These are phyloP conservation scores for Rhopilema esculentum DNA, from an alignment of 30 jellyfish, hydroid and myxozoan genomes.

Conservation along the genomic window DNA sequence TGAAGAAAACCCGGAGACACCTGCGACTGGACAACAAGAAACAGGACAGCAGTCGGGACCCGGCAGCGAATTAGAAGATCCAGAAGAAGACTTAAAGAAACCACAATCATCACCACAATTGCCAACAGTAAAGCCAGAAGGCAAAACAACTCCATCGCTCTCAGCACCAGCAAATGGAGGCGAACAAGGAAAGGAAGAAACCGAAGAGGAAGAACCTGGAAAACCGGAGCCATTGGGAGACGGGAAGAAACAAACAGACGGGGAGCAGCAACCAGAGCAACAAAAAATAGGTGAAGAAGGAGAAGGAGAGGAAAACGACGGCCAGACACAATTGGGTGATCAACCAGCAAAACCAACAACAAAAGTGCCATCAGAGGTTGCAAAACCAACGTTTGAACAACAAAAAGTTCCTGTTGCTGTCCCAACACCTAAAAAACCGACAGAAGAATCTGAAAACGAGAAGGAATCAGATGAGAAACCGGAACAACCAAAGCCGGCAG, in stretches of 20 bases:
- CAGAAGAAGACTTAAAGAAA: background rate
- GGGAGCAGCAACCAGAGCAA: background rate
- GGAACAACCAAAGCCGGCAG: slow-evolving; percentile 34
- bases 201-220: slow-evolving; percentile 21
- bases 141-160: slow-evolving; percentile 3
- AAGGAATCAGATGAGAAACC: slow-evolving; percentile 44
- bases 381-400: slow-evolving; percentile 10
- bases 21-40: background rate
- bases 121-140: background rate
- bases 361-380: slow-evolving; percentile 16
- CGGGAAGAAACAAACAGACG: background rate
- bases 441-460: slow-evolving; percentile 34
- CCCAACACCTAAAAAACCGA: slow-evolving; percentile 34
- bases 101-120: slow-evolving; percentile 28
- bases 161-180: background rate
- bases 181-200: background rate
- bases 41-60: background rate
- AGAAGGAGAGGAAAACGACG: slow-evolving; percentile 28
- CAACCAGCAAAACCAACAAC: slow-evolving; percentile 1
- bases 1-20: slow-evolving; percentile 6
- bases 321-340: background rate
- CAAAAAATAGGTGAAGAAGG: slow-evolving; percentile 1
- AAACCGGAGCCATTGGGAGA: slow-evolving; percentile 10
- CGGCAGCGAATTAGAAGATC: slow-evolving; percentile 23
- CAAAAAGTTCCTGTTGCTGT: slow-evolving; percentile 31